phyloP scores from a whole-genome alignment of 2,797 vertebrate species.

The Epinephelus coioides region DNA sequence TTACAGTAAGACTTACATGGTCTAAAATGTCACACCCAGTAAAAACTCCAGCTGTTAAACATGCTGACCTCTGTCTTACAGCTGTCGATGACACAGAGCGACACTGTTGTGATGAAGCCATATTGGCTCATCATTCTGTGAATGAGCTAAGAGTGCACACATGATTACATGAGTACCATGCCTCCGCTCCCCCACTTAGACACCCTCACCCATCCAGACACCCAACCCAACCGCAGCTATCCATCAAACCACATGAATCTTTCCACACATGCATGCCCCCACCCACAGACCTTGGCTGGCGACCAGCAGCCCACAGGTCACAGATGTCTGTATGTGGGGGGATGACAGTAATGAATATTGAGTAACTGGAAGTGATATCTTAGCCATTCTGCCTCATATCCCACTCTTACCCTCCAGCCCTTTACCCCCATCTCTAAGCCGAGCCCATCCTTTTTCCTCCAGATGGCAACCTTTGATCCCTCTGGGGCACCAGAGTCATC shows the following conservation, averaged over 20 bases:
- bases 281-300: conserved; percentile 50
- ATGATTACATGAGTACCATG: conserved; percentile 5
- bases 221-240: conserved; percentile 24
- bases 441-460: conserved; percentile 41
- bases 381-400: conserved; percentile 51
- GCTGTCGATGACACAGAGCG: conserved; percentile 8
- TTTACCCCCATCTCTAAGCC: conserved; percentile 32
- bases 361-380: conserved; percentile 61
- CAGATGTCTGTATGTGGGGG: conserved; percentile 73
- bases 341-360: conserved; percentile 74
- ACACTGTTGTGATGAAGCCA: conserved; percentile 19
- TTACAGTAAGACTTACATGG: background rate
- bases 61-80: conserved; percentile 38
- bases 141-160: conserved; percentile 19
- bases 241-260: conserved; percentile 45
- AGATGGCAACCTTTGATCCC: conserved; percentile 66
- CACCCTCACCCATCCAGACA: conserved; percentile 31
- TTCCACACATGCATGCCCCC: conserved; percentile 32
- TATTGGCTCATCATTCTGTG: conserved; percentile 33
- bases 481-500: conserved; percentile 13
- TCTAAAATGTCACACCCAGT: conserved; percentile 19
- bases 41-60: conserved; percentile 42
- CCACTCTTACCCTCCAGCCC: conserved; percentile 35
- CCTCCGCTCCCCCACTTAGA: conserved; percentile 13
- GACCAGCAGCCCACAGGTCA: conserved; percentile 69